Evolutionary conservation across 2,797 vertebrate species (phyloP).

Genomic region (Gymnodraco acuticeps): DNA sequence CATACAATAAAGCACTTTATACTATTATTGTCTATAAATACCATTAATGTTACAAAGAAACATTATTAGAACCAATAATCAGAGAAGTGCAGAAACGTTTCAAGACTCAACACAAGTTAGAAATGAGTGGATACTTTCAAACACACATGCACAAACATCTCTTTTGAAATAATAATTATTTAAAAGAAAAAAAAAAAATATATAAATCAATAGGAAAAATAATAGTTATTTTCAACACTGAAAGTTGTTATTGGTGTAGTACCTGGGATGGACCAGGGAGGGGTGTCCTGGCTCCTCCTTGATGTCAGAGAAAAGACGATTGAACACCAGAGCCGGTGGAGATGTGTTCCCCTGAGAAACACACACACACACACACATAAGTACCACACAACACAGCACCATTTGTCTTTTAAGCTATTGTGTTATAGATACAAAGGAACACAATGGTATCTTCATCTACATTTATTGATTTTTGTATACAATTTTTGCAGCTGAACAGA

Average conservation of each 20-base stretch:
- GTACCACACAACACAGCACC: constrained; percentile 15
- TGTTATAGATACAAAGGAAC: neutral
- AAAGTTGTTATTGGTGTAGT: constrained; percentile 44
- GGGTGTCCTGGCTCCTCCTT: constrained; percentile 94
- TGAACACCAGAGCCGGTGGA: constrained; percentile 86
- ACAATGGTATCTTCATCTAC: constrained; percentile 26
- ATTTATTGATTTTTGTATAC: constrained; percentile 44
- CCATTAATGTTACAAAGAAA: too few relatives aligned
- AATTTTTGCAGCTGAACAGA: constrained; percentile 33
- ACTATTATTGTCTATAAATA: too few relatives aligned
- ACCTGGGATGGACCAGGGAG: constrained; percentile 95
- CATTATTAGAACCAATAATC: too few relatives aligned
- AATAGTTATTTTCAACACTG: neutral
- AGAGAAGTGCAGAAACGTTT: too few relatives aligned
- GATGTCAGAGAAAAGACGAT: constrained; percentile 92
- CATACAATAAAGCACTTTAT: too few relatives aligned
- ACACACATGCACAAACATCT: too few relatives aligned
- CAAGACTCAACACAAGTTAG: too few relatives aligned
- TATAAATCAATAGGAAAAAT: neutral
- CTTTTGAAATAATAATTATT: neutral
- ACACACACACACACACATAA: constrained; percentile 33
- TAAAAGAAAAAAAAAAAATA: neutral
- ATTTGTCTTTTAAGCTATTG: constrained; percentile 1
- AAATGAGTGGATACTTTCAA: too few relatives aligned
- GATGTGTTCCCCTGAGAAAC: constrained; percentile 75